Percentiles rank a stretch among this genome's conserved stretches.
phyloP scores from a whole-genome alignment of 2,888 invertebrate species.

The Priocnemis perturbator region DNA sequence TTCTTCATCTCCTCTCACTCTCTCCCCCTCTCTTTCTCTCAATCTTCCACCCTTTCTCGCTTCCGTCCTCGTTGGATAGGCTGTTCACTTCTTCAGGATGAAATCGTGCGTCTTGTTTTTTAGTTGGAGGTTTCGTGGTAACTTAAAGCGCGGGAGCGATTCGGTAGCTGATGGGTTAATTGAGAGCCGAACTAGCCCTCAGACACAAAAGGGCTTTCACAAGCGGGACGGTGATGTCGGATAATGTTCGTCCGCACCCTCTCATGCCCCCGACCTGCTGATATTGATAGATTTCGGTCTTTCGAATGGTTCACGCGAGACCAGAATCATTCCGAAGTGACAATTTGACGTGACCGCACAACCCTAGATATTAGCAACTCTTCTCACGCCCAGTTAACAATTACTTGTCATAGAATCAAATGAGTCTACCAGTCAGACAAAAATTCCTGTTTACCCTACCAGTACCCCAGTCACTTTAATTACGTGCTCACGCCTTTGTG shows the following conservation, averaged over 20 bases:
- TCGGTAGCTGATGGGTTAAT: slow-evolving; percentile 74
- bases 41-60: slow-evolving; percentile 13
- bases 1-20: slow-evolving; percentile 29
- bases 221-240: slow-evolving; percentile 42
- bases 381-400: too few relatives aligned
- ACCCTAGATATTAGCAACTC: too few relatives aligned
- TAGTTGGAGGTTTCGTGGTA: slow-evolving; percentile 57
- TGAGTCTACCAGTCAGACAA: too few relatives aligned
- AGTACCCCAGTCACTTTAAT: too few relatives aligned
- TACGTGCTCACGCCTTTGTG: too few relatives aligned
- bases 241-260: slow-evolving; percentile 25
- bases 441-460: too few relatives aligned
- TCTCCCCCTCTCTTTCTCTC: slow-evolving; percentile 19
- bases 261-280: neutral
- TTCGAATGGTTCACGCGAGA: too few relatives aligned
- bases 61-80: neutral
- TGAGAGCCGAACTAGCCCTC: slow-evolving; percentile 66
- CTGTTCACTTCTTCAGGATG: slow-evolving; percentile 26
- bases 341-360: too few relatives aligned
- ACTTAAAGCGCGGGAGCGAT: slow-evolving; percentile 65
- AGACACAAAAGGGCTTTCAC: slow-evolving; percentile 62
- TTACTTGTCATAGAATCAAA: too few relatives aligned
- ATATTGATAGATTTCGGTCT: neutral
- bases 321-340: too few relatives aligned
- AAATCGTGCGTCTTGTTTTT: slow-evolving; percentile 42